Evolutionary conservation across 2,113 vertebrate genomes (phyloP).

Genomic region (Microtus richardsoni): DNA sequence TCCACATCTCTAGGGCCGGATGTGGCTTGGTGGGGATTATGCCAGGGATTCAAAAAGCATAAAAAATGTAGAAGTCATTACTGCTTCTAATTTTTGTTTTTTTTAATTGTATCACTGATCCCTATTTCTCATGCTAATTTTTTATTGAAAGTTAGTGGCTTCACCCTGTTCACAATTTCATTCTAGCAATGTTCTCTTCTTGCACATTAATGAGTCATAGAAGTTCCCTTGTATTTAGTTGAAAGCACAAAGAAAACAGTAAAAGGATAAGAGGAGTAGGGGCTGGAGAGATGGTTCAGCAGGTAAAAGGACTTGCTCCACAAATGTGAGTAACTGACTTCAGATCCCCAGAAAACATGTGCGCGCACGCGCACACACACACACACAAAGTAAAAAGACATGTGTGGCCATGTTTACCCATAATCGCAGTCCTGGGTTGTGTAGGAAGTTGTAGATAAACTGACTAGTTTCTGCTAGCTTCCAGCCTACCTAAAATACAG

Average conservation of each 20-base stretch:
- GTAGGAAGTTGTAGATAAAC: background rate
- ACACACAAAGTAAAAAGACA: background rate
- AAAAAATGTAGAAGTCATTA: background rate
- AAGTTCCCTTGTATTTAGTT: background rate
- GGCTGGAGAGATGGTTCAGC: too few species aligned
- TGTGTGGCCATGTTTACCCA: background rate
- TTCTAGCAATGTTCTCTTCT: background rate
- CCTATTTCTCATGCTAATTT: background rate
- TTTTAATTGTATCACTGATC: background rate
- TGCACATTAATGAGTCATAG: background rate
- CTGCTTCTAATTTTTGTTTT: background rate
- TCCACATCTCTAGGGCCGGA: background rate
- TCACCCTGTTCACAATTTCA: background rate
- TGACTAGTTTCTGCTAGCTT: background rate
- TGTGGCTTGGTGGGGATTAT: background rate
- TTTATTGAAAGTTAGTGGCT: background rate
- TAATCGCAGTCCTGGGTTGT: too few species aligned
- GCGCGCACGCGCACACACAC: background rate
- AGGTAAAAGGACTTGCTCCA: background rate
- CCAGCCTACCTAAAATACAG: background rate
- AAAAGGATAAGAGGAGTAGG: background rate
- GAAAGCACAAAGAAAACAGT: constrained; percentile 6
- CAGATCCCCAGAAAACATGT: background rate
- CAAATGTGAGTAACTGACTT: background rate
- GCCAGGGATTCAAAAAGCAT: background rate